phyloP scores from a whole-genome alignment of 2,888 invertebrate genomes.

The Drosophila mayaguana region DNA sequence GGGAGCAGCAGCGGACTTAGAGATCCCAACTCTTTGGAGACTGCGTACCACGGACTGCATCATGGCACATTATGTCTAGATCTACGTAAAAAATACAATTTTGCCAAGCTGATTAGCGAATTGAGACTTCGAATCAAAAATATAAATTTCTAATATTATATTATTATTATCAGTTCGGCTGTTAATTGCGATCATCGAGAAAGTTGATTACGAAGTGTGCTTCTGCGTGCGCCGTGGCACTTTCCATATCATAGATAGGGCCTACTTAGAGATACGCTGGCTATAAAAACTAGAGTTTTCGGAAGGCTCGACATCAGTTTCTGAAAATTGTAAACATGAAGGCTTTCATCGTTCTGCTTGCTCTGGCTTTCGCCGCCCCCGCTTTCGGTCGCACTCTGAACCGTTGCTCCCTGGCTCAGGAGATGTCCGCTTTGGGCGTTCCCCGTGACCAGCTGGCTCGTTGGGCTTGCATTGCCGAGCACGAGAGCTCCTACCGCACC shows the following conservation, averaged over 20 bases:
- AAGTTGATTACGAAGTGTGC: constrained; percentile 7
- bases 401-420: constrained; percentile 71
- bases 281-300: constrained; percentile 9
- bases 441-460: constrained; percentile 59
- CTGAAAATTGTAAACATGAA: constrained; percentile 43
- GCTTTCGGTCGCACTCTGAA: constrained; percentile 58
- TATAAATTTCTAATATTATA: background rate
- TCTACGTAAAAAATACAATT: background rate
- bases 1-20: too few relatives aligned
- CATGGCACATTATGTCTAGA: background rate
- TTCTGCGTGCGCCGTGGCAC: background rate
- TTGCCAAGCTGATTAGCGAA: background rate
- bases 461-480: constrained; percentile 74
- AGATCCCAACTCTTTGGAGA: background rate
- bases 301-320: constrained; percentile 38
- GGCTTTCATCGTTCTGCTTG: constrained; percentile 38
- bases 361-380: constrained; percentile 60
- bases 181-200: constrained; percentile 4
- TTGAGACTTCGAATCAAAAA: background rate
- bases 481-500: constrained; percentile 83
- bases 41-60: background rate
- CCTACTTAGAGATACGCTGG: background rate
- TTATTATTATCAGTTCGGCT: constrained; percentile 6
- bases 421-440: constrained; percentile 70
- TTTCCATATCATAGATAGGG: constrained; percentile 13